Base-by-base conservation (phyloP, 1,140 invertebrate species). In the Chlorops oryzae region DNA sequence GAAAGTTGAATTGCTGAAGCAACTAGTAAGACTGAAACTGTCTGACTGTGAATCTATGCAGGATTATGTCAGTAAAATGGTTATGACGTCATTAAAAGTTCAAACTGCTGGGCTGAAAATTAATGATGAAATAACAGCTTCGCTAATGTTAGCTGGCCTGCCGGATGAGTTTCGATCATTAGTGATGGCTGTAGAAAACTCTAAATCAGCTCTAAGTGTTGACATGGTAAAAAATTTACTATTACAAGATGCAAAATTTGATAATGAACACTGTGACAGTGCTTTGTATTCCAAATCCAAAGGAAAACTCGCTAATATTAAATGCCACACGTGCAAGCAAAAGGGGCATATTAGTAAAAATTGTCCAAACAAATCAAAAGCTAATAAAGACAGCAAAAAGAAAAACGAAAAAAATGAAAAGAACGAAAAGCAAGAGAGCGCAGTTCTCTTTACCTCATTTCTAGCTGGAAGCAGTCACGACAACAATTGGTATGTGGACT, bases 201-300 rank as follows among this genome's bases (percentile, higher is more conserved):
- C 66, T n/a, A 59, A 54, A 25, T 47, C 53, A 18, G 55, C 51
- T 41, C 57, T 69, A n/a, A 56, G 58, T 20, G 49, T 55, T 32
- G 61, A 70, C 47, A 55, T 57, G 42, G 56, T 68, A 2, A 65
- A 69, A 64, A 58, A 54, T 13, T 61, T 65, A 47, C 48, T 67
- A 40, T 49, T 70, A 21, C 60, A 72, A 55, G 62, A 70, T 59
- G 55, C 60, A 44, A 58, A 65, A 46, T 54, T 54, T 41, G 55
- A 55, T 13, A 15, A 38, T 6, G 15, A 47, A 32, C 5, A 5
- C 5, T 13, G 5, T 15, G 37, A 5, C 6, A 47, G n/a, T 25
- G 32, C 24, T 13, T 17, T 45, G 20, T 45, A 45, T 15, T 21
- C 18, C 6, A n/a, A 7, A 9, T 7, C n/a, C 7, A 9, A 9